These are phyloP conservation scores for Pachydiplax longipennis DNA, from an alignment of 2,888 invertebrate species.

Conservation along the genomic window DNA sequence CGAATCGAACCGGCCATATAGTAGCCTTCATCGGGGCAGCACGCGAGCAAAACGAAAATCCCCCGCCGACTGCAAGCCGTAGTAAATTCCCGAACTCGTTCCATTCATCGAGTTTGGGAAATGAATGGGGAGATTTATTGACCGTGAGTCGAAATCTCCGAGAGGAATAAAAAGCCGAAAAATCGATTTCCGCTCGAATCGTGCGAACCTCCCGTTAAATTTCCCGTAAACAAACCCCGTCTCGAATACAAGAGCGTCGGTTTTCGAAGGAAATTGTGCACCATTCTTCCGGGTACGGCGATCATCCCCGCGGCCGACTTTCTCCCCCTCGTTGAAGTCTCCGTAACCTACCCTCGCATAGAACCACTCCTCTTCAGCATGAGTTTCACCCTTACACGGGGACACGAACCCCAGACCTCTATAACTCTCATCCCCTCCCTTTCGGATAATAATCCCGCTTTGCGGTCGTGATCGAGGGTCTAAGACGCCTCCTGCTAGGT, in stretches of 20 bases:
- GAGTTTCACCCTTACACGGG: too few relatives aligned
- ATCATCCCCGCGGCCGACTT: background rate
- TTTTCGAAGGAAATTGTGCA: background rate
- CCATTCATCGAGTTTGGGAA: too few relatives aligned
- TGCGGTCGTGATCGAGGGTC: background rate
- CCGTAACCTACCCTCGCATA: background rate
- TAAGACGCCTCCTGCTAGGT: background rate
- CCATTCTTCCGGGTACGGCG: background rate
- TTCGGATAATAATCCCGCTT: background rate
- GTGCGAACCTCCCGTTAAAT: background rate
- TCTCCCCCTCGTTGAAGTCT: background rate
- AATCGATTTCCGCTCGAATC: background rate
- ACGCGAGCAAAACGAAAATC: too few relatives aligned
- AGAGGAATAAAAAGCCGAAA: background rate
- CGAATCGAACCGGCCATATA: too few relatives aligned
- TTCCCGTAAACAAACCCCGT: background rate
- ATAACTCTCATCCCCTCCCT: too few relatives aligned
- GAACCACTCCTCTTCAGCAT: background rate
- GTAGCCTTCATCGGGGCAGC: too few relatives aligned
- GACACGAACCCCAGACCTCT: too few relatives aligned
- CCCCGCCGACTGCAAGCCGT: too few relatives aligned
- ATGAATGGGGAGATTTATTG: background rate
- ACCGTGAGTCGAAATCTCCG: background rate
- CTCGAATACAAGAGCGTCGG: background rate
- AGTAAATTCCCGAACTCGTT: too few relatives aligned